These are phyloP conservation scores for Rhynchopsitta pachyrhyncha DNA, from an alignment of 2,113 vertebrate species.

Conservation along the genomic window DNA sequence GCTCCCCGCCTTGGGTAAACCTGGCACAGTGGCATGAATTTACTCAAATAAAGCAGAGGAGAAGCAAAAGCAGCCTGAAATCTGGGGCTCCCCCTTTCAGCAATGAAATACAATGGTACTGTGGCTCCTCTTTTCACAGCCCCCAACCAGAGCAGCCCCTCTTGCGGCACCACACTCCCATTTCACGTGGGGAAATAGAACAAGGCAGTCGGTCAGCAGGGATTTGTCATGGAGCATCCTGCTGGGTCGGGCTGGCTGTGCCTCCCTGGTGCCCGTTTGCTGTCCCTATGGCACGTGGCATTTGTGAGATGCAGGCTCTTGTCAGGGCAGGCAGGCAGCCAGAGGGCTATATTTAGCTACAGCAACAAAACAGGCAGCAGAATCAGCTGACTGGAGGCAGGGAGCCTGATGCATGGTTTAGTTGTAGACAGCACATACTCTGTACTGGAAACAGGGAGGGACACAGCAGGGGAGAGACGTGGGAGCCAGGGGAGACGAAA, in stretches of 20 bases:
- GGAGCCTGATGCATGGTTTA: slow-evolving; percentile 31
- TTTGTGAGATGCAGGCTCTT: not conserved
- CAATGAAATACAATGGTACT: rapidly evolving
- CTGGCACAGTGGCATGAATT: not conserved
- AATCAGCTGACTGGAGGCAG: slow-evolving; percentile 67
- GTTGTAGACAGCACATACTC: slow-evolving; percentile 20
- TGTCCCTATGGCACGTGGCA: slow-evolving; percentile 42
- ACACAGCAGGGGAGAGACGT: not conserved
- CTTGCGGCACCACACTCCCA: rapidly evolving
- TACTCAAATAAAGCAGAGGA: not conserved
- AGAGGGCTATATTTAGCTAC: slow-evolving; percentile 83
- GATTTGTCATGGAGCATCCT: rapidly evolving
- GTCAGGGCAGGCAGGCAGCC: slow-evolving; percentile 60
- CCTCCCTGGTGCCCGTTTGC: not conserved
- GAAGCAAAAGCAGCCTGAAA: not conserved
- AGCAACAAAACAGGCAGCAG: slow-evolving; percentile 67
- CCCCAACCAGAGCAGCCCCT: not conserved
- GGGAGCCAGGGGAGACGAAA: not conserved
- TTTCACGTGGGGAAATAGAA: rapidly evolving
- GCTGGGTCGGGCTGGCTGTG: not conserved
- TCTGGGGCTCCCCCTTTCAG: not conserved
- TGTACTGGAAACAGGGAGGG: not conserved
- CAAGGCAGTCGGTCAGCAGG: rapidly evolving
- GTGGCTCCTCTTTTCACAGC: rapidly evolving
- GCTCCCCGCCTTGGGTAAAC: not conserved